Evolutionary conservation across 1,140 invertebrate genomes (phyloP), one percentile per base, ranked within the genome.

Genomic region (Euura lappo): DNA sequence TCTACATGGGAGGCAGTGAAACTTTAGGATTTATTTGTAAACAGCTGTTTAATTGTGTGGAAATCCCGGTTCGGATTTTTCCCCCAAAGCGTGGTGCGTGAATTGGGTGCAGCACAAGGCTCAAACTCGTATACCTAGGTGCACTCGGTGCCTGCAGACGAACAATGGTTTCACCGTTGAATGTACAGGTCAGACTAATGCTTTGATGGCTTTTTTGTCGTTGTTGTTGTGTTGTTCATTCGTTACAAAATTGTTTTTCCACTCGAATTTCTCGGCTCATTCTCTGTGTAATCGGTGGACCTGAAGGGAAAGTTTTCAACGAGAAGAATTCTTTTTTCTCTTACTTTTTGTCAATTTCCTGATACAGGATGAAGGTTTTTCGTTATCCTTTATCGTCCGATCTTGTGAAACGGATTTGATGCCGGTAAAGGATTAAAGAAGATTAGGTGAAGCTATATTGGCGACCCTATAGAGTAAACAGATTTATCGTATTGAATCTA

Each of bases 21-120:
- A 70, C 69, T 70, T 70, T 70, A 2, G 11, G 69, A 70, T 70
- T 70, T 70, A 70, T 70, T 70, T 70, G 69, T 70, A 70, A 70
- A 45, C 69, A 44, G 69, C 45, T 47, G 69, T 70, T 70, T 70
- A 70, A 70, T 70, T 47, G 69, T 45, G 69, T 45, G 69, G 69
- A 70, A 70, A 70, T 70, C 69, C 42, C 28, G 69, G 11, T 42
- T 70, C 45, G 46, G 42, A 8, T 8, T 42, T 13, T 70, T 47
- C 44, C 69, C 28, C 51, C 51, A 60, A 60, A 60, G 51, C 13
- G 51, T 60, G 51, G 51, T 60, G 51, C 51, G 51, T 60, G 51
- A 60, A 60, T 60, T n/a, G 51, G 51, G 51, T 60, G 51, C 51
- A 60, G 8, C 51, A 60, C 13, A n/a, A 60, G 5, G 13, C 51